These are phyloP conservation scores for Thymelicus acteon DNA, from an alignment of 2,888 invertebrate genomes.

Conservation along the genomic window DNA sequence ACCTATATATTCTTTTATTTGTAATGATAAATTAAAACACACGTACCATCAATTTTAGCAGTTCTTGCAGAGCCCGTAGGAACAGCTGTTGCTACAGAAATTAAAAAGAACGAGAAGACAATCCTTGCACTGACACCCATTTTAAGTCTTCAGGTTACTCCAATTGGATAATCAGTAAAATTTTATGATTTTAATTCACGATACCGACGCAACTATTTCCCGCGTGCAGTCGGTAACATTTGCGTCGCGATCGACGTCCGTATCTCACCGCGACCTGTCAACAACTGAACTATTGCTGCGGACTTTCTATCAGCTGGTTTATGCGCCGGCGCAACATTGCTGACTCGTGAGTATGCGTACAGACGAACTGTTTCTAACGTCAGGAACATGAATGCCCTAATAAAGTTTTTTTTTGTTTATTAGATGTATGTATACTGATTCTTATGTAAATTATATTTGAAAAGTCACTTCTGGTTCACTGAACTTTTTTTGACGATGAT, in stretches of 20 bases:
- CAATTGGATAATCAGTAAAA: constrained; percentile 43
- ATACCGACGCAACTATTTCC: constrained; percentile 77
- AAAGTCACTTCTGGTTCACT: too few species aligned
- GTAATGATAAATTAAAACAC: constrained; percentile 7
- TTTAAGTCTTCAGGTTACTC: constrained; percentile 56
- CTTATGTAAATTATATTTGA: too few species aligned
- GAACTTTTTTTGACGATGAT: too few species aligned
- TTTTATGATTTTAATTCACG: constrained; percentile 52
- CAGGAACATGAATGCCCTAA: background rate
- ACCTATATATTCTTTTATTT: background rate
- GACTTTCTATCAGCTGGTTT: constrained; percentile 77
- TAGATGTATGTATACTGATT: too few species aligned
- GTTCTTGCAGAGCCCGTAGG: constrained; percentile 65
- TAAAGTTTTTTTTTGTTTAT: too few species aligned
- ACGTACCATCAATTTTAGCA: constrained; percentile 66
- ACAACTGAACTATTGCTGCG: constrained; percentile 67
- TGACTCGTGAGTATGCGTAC: constrained; percentile 10
- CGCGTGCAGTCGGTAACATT: constrained; percentile 78
- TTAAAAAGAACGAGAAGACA: constrained; percentile 66
- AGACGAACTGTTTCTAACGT: background rate
- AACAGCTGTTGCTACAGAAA: constrained; percentile 68
- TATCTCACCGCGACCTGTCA: constrained; percentile 60
- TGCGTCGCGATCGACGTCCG: constrained; percentile 69
- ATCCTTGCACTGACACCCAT: constrained; percentile 81
- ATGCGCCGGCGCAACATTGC: constrained; percentile 66